Base-by-base conservation (phyloP, 2,113 vertebrate species). In the Coryphaenoides rupestris region DNA sequence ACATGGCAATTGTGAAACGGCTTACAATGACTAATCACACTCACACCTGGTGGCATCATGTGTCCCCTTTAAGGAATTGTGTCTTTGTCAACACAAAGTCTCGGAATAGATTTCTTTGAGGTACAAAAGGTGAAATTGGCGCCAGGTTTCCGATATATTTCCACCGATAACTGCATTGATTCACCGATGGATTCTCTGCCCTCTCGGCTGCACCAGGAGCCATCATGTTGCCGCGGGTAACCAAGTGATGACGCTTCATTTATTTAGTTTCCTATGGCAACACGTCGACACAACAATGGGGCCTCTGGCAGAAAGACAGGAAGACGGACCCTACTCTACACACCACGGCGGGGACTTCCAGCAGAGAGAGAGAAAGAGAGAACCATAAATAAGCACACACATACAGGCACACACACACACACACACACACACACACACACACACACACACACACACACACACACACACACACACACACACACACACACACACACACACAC, bases 301-400 rank as follows among this genome's bases (percentile, higher is more conserved):
- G 40, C 63, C 67, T 50, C 5, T 68, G 71, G 72, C 60, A 65
- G 82, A 79, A 68, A 74, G 79, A 73, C 84, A 86, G 89, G 88
- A 89, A 90, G 83, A 76, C 21, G 77, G 63, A 71, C 62, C 68
- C 60, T 63, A 85, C 69, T 59, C 21, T 13, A 40, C 70, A 47
- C 16, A 56, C 56, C 55, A 68, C 12, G 85, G 90, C 12, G 85
- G 90, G 88, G 82, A 77, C 87, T 91, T 90, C 89, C 89, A 89
- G 62, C 66, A 52, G 72, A 9, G 24, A 45, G 40, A 50, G 13
- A 50, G 13, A 14, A 1, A 17, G 9, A 50, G 17, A 62, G 53
- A 60, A 55, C n/a, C n/a, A 63, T 58, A 79, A 66, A 26, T 14
- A 19, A 75, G 50, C 53, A 63, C 58, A 62, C 19, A 60, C 56